Evolutionary conservation across 2,888 invertebrate genomes (phyloP).

Genomic region (Lepas anatifera): DNA sequence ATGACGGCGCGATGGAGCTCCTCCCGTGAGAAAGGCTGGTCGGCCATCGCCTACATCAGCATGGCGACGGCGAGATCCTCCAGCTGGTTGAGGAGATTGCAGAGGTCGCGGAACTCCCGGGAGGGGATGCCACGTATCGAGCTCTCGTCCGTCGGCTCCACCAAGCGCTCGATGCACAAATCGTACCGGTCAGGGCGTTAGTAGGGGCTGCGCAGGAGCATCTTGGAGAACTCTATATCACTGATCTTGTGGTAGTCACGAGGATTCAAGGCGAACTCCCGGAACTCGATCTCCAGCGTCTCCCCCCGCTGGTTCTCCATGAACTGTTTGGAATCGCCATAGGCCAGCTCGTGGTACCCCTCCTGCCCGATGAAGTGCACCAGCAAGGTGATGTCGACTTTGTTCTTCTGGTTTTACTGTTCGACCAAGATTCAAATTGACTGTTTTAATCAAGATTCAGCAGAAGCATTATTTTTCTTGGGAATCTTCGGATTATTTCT

Average conservation of each 20-base stretch:
- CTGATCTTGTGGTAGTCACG: constrained; percentile 83
- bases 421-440: too few species aligned
- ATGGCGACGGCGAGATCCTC: constrained; percentile 97
- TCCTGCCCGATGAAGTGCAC: constrained; percentile 91
- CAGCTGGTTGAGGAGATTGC: constrained; percentile 91
- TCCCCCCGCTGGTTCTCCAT: constrained; percentile 96
- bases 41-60: constrained; percentile 93
- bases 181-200: constrained; percentile 71
- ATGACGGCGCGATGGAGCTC: constrained; percentile 93
- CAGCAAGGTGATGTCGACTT: constrained; percentile 77
- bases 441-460: too few species aligned
- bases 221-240: constrained; percentile 92
- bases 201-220: constrained; percentile 82
- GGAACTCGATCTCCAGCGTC: constrained; percentile 89
- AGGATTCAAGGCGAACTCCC: constrained; percentile 90
- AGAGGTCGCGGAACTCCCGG: constrained; percentile 89
- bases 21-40: constrained; percentile 90
- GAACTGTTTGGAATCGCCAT: constrained; percentile 82
- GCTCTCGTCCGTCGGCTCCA: constrained; percentile 65
- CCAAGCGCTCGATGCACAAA: constrained; percentile 74
- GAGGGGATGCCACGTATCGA: constrained; percentile 65
- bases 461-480: too few species aligned
- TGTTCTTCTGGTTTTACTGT: constrained; percentile 28
- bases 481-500: too few species aligned
- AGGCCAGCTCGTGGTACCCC: constrained; percentile 74